Percentiles rank a stretch among this genome's conserved stretches.
Evolutionary conservation across 2,113 vertebrate genomes (phyloP).

Genomic region (Ascaphus truei): DNA sequence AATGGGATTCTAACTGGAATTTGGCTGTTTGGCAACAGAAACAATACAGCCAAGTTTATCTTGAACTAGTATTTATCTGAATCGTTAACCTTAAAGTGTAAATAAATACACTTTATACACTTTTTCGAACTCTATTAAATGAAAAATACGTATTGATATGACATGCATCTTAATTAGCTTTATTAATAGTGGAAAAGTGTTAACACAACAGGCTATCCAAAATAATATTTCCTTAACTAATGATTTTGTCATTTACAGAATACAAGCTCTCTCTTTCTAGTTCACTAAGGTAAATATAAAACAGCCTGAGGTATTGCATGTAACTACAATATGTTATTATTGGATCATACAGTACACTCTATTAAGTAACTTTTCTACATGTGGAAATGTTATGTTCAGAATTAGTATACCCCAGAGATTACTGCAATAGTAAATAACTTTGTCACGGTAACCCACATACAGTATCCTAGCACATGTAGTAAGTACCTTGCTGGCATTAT

Average conservation of each 20-base stretch:
- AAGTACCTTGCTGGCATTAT: not conserved
- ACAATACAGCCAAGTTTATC: too few species aligned
- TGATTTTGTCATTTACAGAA: too few species aligned
- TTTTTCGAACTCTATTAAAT: too few species aligned
- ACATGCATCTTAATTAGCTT: too few species aligned
- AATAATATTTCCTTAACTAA: too few species aligned
- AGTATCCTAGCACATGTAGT: constrained; percentile 24
- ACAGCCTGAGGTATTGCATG: constrained; percentile 1
- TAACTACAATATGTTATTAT: constrained; percentile 14
- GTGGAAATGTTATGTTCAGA: constrained; percentile 21
- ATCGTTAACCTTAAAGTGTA: too few species aligned
- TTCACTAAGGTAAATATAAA: not conserved
- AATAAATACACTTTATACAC: too few species aligned
- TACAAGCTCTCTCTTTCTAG: too few species aligned
- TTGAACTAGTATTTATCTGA: too few species aligned
- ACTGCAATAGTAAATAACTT: constrained; percentile 14
- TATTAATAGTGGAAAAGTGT: too few species aligned
- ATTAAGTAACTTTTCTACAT: constrained; percentile 21
- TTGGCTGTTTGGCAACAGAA: not conserved
- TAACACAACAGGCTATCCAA: too few species aligned
- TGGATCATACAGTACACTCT: constrained; percentile 3
- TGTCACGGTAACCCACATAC: constrained; percentile 26
- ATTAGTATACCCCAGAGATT: constrained; percentile 19
- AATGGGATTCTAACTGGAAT: not conserved
- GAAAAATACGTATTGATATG: too few species aligned